A percentile compares a stretch with the other conserved stretches of the same genome.
Conservation (phyloP, 2,113 vertebrate genomes). For the Colistium nudipinnis region DNA sequence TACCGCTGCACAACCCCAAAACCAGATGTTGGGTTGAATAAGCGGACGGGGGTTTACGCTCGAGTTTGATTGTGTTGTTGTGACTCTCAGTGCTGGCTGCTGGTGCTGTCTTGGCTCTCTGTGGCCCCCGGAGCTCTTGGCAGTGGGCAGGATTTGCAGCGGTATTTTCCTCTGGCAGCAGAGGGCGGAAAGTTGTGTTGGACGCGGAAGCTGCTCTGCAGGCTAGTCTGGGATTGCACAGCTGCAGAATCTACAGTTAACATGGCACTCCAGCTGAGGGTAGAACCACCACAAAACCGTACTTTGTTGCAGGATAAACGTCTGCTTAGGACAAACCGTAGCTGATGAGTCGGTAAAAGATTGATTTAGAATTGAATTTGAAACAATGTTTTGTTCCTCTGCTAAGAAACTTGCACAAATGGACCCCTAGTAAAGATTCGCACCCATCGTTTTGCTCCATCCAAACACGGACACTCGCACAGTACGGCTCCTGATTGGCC, state of each 20-base stretch:
- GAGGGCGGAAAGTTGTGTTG: constrained; percentile 24
- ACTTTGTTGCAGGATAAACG: neutral
- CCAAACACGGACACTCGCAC: neutral
- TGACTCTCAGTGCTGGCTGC: constrained; percentile 1
- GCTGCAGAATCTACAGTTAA: constrained; percentile 46
- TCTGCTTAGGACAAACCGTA: constrained; percentile 7
- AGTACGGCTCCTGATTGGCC: constrained; percentile 1
- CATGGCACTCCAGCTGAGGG: neutral
- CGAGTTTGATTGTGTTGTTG: constrained; percentile 25
- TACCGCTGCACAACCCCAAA: neutral
- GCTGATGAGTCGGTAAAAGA: constrained; percentile 4
- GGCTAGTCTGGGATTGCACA: constrained; percentile 32
- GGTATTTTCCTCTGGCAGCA: constrained; percentile 67
- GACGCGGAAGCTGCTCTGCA: constrained; percentile 35
- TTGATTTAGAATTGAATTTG: neutral
- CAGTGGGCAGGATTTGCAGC: constrained; percentile 50
- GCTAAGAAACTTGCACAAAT: constrained; percentile 8
- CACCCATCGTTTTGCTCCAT: constrained; percentile 26
- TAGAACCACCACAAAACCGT: neutral
- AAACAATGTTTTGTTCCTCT: constrained; percentile 15
- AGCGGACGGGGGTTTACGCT: constrained; percentile 2
- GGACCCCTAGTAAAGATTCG: constrained; percentile 28
- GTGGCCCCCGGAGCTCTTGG: constrained; percentile 35
- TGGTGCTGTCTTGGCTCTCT: constrained; percentile 5
- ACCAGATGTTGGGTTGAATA: neutral